Evolutionary conservation across 2,797 vertebrate genomes (phyloP), one percentile per base, ranked within the genome.

Genomic region (Ispidina lecontei): DNA sequence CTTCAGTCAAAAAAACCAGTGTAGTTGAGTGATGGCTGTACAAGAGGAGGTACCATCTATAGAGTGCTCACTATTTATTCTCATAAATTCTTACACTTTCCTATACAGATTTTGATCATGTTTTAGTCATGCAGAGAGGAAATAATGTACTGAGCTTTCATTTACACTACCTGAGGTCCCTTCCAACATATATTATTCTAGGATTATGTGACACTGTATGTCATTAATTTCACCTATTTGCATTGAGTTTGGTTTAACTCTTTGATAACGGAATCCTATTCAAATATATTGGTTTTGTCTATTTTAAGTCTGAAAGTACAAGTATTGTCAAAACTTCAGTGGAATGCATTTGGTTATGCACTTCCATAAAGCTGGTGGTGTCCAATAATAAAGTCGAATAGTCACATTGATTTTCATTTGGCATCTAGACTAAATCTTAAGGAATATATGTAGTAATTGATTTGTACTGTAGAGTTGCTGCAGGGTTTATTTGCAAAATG

Each of bases 401-500:
- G 95, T 93, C 82, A 72, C 95, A 94, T 94, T 95, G 95, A 96
- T 97, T 97, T 94, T 96, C 41, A 49, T 81, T 93, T 96, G 96
- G 91, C 89, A 93, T 89, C 81, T 75, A 89, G 78, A 90, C 69
- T 93, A 91, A 94, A 79, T 94, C 86, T 94, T 80, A 18, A 88
- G 89, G 79, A 88, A 87, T 96, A 72, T 73, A 80, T 75, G 85
- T 75, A 81, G 29, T 85, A 97, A 96, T 93, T 89, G 78, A 87
- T 91, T 91, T 89, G 84, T 80, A 84, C 74, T 86, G 71, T 82
- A 65, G 35, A 92, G 64, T 93, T 95, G 86, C 95, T 95, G 69
- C 46, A 84, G 93, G 94, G 62, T 91, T 96, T 97, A 89, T 95
- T 97, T 96, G 91, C 81, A 95, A 93, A 96, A 90, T 96, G 94